A percentile compares a stretch with the other conserved stretches of the same genome.
These are phyloP conservation scores for Catharus minimus DNA, from an alignment of 2,113 vertebrate species.

Conservation along the genomic window DNA sequence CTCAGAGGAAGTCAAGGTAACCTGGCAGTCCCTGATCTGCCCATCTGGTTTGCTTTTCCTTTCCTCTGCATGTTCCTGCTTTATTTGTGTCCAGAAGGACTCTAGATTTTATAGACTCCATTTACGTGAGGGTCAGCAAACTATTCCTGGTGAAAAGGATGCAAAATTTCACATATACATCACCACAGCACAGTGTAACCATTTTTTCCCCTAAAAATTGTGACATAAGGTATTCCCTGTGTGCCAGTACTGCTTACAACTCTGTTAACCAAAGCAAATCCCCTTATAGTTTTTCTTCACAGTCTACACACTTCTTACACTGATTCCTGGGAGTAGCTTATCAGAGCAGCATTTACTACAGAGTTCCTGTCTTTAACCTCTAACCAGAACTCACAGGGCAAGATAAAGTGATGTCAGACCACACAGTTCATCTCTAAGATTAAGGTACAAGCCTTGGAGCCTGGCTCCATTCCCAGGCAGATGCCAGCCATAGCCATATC, in stretches of 20 bases:
- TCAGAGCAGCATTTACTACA: neutral
- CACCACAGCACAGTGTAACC: neutral
- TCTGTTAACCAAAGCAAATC: neutral
- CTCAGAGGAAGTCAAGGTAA: slow-evolving; percentile 11
- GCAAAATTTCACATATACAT: neutral
- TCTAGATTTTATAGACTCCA: neutral
- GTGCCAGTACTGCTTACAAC: neutral
- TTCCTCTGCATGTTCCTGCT: neutral
- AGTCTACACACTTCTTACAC: neutral
- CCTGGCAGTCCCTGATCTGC: slow-evolving; percentile 33
- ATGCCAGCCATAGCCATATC: slow-evolving; percentile 38
- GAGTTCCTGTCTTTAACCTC: neutral
- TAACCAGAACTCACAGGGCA: neutral
- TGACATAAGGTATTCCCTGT: neutral
- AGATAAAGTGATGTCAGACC: slow-evolving; percentile 20
- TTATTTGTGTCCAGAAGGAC: neutral
- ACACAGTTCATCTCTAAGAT: neutral
- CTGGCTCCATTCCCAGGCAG: slow-evolving; percentile 29
- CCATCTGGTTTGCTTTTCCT: neutral
- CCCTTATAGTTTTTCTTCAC: neutral
- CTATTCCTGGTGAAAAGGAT: neutral
- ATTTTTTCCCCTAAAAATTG: neutral
- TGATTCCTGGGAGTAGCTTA: neutral
- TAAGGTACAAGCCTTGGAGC: neutral
- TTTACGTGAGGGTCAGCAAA: neutral